Base-by-base conservation (phyloP, 2,113 vertebrate genomes). In the Sander vitreus region DNA sequence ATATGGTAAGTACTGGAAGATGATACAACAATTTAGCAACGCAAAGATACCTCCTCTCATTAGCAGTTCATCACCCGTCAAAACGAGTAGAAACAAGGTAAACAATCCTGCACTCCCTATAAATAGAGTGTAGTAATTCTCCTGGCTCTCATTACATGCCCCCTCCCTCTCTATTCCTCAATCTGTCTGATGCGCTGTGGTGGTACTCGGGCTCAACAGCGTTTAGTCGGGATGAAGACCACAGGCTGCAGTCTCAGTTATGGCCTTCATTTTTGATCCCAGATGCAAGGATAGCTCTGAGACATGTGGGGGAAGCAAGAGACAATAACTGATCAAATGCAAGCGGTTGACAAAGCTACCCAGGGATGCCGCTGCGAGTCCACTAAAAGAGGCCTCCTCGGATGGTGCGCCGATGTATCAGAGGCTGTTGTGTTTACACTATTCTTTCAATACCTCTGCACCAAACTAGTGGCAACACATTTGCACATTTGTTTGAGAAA, bases 101-200 rank as follows among this genome's bases (percentile, higher is more conserved):
- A 93, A 95, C 85, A 92, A 92, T 89, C 30, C 67, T 63, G 51
- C 81, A n/a, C 80, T 69, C 85, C 76, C 64, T 92, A 88, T 90
- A 90, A 92, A 92, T 88, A 86, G 85, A 90, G 85, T 30, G 81
- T 76, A 78, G 84, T 87, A 83, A 91, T 88, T 89, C 94, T 91
- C 93, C 80, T 70, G 90, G 76, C 91, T 92, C 93, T 93, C 91
- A 91, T 94, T 94, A 93, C 81, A 76, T 62, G 74, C 89, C 88
- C 89, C 91, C 89, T 91, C 89, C 87, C 80, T 78, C 74, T 72
- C 73, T 85, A 78, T 85, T 91, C 89, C 83, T 89, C 89, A 88
- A 71, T 91, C 89, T 80, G 85, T 93, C 82, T 92, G 81, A 89
- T 87, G 67, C 45, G 33, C 80, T 87, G 90, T 48, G 77, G 53